Percentiles rank a stretch among this genome's conserved stretches.
Evolutionary conservation across 2,888 invertebrate genomes (phyloP).

Genomic region (Acrobasis consociella): DNA sequence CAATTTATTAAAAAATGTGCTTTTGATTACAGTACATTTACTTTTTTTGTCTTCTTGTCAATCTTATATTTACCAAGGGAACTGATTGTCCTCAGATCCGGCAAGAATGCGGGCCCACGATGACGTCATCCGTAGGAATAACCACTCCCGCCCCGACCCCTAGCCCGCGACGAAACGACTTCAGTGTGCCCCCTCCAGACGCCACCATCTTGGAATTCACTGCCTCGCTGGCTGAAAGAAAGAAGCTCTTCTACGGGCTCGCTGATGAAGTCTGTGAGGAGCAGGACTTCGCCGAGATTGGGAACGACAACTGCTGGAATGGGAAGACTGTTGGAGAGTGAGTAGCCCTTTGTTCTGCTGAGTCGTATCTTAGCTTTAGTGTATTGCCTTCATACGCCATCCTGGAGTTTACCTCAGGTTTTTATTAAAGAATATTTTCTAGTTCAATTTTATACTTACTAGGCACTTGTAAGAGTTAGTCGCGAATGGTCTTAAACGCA

Average conservation of each 20-base stretch:
- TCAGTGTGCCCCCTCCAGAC: conserved; percentile 85
- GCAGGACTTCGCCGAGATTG: conserved; percentile 85
- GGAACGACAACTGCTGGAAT: conserved; percentile 91
- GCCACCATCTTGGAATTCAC: conserved; percentile 85
- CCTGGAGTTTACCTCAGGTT: too few species aligned
- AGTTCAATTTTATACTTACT: too few species aligned
- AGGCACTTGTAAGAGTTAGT: too few species aligned
- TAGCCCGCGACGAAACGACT: conserved; percentile 60
- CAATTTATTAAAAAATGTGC: too few species aligned
- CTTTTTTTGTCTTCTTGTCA: not conserved
- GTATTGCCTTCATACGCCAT: too few species aligned
- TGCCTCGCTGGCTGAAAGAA: conserved; percentile 86
- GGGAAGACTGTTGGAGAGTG: conserved; percentile 89
- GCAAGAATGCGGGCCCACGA: conserved; percentile 70
- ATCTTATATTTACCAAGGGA: not conserved
- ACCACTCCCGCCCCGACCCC: conserved; percentile 50
- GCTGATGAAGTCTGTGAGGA: conserved; percentile 91
- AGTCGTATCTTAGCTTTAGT: too few species aligned
- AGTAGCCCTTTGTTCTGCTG: not conserved
- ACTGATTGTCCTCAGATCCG: conserved; percentile 54
- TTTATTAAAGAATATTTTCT: too few species aligned
- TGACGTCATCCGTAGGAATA: conserved; percentile 54
- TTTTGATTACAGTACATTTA: too few species aligned
- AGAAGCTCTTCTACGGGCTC: conserved; percentile 91
- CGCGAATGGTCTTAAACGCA: too few species aligned